phyloP scores from a whole-genome alignment of 35 echinoderm and acorn worm species.

The Anneissia japonica region DNA sequence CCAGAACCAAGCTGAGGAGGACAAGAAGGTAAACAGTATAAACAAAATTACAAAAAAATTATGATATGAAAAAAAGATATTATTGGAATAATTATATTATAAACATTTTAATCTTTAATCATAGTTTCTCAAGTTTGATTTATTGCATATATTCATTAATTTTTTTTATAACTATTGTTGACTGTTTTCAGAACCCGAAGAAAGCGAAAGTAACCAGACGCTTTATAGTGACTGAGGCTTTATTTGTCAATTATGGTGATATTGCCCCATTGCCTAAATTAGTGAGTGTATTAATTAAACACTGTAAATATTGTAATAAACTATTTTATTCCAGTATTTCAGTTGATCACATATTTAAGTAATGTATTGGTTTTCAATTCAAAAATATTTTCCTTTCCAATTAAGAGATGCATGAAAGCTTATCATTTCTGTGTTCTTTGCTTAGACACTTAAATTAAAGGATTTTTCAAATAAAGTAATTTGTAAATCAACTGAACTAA shows the following conservation, averaged over 20 bases:
- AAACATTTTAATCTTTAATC: not conserved
- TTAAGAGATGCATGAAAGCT: no score
- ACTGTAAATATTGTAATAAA: no score
- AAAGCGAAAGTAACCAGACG: conserved; percentile 92
- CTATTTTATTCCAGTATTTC: no score
- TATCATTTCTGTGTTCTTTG: no score
- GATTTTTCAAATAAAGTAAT: no score
- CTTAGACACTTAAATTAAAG: no score
- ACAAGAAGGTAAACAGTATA: conserved; percentile 72
- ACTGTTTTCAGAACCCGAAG: conserved; percentile 71
- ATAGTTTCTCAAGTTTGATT: no score
- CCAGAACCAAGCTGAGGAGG: conserved; percentile 56
- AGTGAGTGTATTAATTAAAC: conserved; percentile 57
- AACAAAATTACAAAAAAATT: not conserved
- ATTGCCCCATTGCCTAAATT: conserved; percentile 73
- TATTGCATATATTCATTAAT: no score
- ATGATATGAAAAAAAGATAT: not conserved
- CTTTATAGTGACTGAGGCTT: conserved; percentile 85
- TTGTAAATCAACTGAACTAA: no score
- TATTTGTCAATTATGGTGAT: conserved; percentile 84
- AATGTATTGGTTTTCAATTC: no score
- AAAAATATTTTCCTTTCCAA: no score
- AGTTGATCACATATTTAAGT: no score
- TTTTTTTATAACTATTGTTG: conserved; percentile 20
- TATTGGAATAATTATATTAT: not conserved